Evolutionary conservation across 2,113 vertebrate genomes (phyloP).

Genomic region (Planiliza haematocheilus): DNA sequence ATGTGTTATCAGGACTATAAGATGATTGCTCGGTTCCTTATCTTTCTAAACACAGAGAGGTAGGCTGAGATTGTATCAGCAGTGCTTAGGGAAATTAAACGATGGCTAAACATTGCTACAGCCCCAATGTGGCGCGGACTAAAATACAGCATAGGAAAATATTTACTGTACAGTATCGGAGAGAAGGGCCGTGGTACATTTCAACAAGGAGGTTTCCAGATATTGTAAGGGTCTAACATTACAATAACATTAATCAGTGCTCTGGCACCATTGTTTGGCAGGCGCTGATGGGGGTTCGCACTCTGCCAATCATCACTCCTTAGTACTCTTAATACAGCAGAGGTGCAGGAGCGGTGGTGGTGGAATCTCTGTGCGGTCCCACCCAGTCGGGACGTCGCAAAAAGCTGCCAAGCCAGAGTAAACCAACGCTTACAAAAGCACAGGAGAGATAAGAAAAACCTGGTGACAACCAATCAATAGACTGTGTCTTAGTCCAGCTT

Average conservation of each 20-base stretch:
- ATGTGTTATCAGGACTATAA: constrained; percentile 71
- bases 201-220: constrained; percentile 79
- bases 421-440: constrained; percentile 33
- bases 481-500: constrained; percentile 1
- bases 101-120: constrained; percentile 64
- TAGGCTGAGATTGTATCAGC: constrained; percentile 78
- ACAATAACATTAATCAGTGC: constrained; percentile 79
- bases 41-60: constrained; percentile 78
- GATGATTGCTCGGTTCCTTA: constrained; percentile 77
- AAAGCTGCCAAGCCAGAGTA: constrained; percentile 33
- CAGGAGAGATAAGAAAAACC: constrained; percentile 50
- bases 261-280: constrained; percentile 74
- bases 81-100: constrained; percentile 77
- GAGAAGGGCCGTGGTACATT: constrained; percentile 48
- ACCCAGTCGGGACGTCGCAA: constrained; percentile 57
- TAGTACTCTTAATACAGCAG: constrained; percentile 25
- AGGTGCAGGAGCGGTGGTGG: constrained; percentile 41
- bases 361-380: constrained; percentile 33
- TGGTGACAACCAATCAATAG: constrained; percentile 49
- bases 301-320: constrained; percentile 69
- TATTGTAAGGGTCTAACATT: constrained; percentile 78
- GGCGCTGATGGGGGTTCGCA: constrained; percentile 54
- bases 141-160: constrained; percentile 75
- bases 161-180: constrained; percentile 76
- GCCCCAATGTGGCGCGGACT: constrained; percentile 44